A percentile compares a stretch with the other conserved stretches of the same genome.
Evolutionary conservation across 1,140 invertebrate genomes (phyloP).

Genomic region (Gonatopus flavifemur): DNA sequence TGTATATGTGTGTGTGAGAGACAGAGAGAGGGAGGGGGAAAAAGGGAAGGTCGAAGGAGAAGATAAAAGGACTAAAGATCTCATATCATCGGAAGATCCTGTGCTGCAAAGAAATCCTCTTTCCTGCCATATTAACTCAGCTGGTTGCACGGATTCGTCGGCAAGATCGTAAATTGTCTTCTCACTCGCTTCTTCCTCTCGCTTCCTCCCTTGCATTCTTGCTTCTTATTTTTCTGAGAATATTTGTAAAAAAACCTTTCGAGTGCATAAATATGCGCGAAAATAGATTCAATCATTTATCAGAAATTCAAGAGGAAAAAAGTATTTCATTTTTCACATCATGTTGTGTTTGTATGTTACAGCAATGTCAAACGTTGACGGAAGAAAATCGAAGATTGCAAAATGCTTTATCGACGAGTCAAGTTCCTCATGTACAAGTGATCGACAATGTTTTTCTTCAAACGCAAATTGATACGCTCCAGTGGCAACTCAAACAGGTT

Average conservation of each 20-base stretch:
- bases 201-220: too few relatives aligned
- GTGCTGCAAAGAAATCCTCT: too few relatives aligned
- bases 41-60: not conserved
- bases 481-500: conserved; percentile 82
- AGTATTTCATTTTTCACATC: conserved; percentile 4
- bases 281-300: too few relatives aligned
- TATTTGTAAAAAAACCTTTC: too few relatives aligned
- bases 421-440: conserved; percentile 37
- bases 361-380: conserved; percentile 58
- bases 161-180: conserved; percentile 19
- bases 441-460: conserved; percentile 71
- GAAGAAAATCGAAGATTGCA: conserved; percentile 60
- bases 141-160: conserved; percentile 5
- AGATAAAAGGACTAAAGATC: too few relatives aligned
- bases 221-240: too few relatives aligned
- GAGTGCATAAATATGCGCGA: too few relatives aligned
- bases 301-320: too few relatives aligned
- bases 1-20: not conserved
- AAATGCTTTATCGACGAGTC: conserved; percentile 34
- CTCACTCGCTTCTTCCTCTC: not conserved
- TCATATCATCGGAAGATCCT: too few relatives aligned
- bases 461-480: conserved; percentile 74
- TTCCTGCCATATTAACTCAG: conserved; percentile 17
- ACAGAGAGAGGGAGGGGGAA: not conserved
- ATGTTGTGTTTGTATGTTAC: conserved; percentile 38